phyloP scores from a whole-genome alignment of 2,888 invertebrate genomes.

The Drosophila kuntzei region DNA sequence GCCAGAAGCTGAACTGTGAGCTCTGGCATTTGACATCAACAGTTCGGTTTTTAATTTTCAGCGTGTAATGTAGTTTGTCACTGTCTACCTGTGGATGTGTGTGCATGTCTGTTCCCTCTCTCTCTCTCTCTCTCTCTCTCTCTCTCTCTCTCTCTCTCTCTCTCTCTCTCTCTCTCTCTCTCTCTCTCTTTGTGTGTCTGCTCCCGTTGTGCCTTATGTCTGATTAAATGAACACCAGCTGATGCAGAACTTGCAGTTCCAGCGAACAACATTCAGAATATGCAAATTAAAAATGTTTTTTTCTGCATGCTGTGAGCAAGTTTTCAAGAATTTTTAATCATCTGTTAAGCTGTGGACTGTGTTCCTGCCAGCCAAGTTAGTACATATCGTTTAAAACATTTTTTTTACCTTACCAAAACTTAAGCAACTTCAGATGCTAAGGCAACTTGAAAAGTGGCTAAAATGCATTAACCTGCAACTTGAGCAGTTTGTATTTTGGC shows the following conservation, averaged over 20 bases:
- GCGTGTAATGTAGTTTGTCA: constrained; percentile 48
- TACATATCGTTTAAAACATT: background rate
- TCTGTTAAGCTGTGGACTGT: constrained; percentile 1
- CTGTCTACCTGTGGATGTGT: constrained; percentile 33
- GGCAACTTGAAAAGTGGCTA: background rate
- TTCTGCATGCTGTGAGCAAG: constrained; percentile 1
- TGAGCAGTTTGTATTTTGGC: background rate
- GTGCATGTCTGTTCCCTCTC: too few species aligned
- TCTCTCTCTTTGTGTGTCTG: background rate
- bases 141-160: background rate
- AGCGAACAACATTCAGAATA: constrained; percentile 37
- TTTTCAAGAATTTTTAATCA: constrained; percentile 11
- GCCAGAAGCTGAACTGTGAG: constrained; percentile 14
- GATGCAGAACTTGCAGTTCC: constrained; percentile 39
- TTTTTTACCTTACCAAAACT: background rate
- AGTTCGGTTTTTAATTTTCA: constrained; percentile 62
- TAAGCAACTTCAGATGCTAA: background rate
- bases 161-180: background rate
- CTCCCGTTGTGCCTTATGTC: constrained; percentile 18
- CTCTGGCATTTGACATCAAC: constrained; percentile 40
- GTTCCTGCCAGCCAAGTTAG: background rate
- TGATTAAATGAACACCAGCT: constrained; percentile 65
- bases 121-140: background rate
- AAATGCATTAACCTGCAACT: constrained; percentile 10
- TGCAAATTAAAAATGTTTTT: constrained; percentile 63